Percentiles rank a stretch among this genome's conserved stretches.
phyloP scores from a whole-genome alignment of 1,140 invertebrate genomes.

The Macrobrachium rosenbergii region DNA sequence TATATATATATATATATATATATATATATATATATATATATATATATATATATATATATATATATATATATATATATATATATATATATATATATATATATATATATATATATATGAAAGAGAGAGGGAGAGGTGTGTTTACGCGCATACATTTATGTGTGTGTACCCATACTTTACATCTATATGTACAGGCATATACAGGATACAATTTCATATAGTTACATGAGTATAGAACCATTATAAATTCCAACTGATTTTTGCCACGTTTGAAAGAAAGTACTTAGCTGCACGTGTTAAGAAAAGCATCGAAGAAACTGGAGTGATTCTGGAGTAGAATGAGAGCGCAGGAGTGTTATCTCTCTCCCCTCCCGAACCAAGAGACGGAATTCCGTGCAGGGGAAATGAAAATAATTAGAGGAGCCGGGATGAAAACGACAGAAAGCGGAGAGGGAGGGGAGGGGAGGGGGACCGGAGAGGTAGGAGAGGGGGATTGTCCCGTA shows the following conservation, averaged over 20 bases:
- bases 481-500: constrained; percentile 16
- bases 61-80: not conserved
- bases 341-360: no score
- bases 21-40: no score
- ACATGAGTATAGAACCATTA: not conserved
- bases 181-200: not conserved
- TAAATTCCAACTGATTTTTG: no score
- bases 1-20: no score
- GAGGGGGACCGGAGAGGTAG: not conserved
- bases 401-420: no score
- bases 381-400: not conserved
- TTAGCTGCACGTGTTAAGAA: not conserved
- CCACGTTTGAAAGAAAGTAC: not conserved
- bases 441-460: not conserved
- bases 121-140: no score
- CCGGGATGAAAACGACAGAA: not conserved
- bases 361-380: not conserved
- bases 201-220: no score
- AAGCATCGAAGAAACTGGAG: not conserved
- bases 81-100: constrained; percentile 11
- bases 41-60: no score
- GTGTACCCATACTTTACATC: not conserved
- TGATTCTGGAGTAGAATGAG: no score
- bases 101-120: no score
- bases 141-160: not conserved